Percentiles rank a stretch among this genome's conserved stretches.
Conservation (phyloP, 2,797 vertebrate genomes). For the Amniataba percoides region DNA sequence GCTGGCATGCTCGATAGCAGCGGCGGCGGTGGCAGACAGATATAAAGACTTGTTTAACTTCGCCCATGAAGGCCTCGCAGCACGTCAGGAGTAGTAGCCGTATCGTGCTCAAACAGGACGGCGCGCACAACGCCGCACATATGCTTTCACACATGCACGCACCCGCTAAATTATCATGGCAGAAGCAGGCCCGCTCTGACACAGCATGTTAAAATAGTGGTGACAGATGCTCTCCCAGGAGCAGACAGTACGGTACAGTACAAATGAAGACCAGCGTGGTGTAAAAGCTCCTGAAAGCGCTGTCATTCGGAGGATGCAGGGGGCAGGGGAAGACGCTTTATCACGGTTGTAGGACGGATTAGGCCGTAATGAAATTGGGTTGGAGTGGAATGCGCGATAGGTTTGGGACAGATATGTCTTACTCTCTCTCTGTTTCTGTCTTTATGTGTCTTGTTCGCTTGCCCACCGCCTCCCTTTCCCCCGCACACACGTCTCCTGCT, state of each 20-base stretch:
- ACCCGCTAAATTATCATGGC: constrained; percentile 46
- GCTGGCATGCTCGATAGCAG: constrained; percentile 25
- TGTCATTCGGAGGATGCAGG: constrained; percentile 11
- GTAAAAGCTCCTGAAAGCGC: constrained; percentile 50
- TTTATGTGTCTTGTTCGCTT: constrained; percentile 28
- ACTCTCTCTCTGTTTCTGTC: constrained; percentile 22
- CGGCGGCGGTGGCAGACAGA: constrained; percentile 22
- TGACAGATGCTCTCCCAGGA: constrained; percentile 65
- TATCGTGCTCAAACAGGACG: constrained; percentile 27
- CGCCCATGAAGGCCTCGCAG: constrained; percentile 34
- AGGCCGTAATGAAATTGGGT: constrained; percentile 54
- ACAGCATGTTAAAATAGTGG: constrained; percentile 49
- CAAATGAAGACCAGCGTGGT: constrained; percentile 56
- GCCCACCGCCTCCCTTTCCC: constrained; percentile 12
- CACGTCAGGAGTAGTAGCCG: constrained; percentile 29
- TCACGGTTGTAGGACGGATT: constrained; percentile 39
- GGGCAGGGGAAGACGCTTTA: constrained; percentile 32
- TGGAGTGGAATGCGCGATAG: constrained; percentile 46
- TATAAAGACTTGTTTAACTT: constrained; percentile 49
- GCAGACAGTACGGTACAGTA: constrained; percentile 23
- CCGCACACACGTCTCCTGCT: constrained; percentile 39
- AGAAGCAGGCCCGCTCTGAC: constrained; percentile 60
- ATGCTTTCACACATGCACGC: constrained; percentile 12
- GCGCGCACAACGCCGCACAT: not conserved
- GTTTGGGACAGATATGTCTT: constrained; percentile 25